Base-by-base conservation (phyloP, 2,797 vertebrate genomes). In the Chaetophractus vellerosus region DNA sequence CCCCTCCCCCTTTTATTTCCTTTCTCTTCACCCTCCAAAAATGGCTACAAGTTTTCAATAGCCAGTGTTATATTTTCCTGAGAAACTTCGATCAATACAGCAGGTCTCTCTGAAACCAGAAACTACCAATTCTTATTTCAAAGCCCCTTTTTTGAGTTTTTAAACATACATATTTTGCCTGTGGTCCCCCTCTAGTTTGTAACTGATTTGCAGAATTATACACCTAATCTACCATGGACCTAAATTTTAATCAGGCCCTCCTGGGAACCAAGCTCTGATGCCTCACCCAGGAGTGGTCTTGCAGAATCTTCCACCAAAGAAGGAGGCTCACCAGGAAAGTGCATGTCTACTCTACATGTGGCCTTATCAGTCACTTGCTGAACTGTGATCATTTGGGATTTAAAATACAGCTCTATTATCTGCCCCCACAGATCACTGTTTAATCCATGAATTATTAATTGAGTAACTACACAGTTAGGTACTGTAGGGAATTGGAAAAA, bases 391-490 rank as follows among this genome's bases (percentile, higher is more conserved):
- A 90, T n/a, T 82, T 88, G 57, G n/a, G 15, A 88, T 84, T 95
- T 95, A 82, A 96, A 95, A 82, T 36, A 84, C 24, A 80, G 90
- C 18, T 52, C 41, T 2, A 59, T 31, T 7, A 36, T 74, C 33
- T 15, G 10, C 88, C 57, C n/a, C 33, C 36, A 16, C 90, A 94
- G 72, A 79, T 93, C 78, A 74, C 33, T 57, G 74, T 71, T 88
- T 85, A 94, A 81, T 55, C 74, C 15, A 79, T 93, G 64, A 90
- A 79, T 96, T 95, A 96, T 81, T 91, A 82, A 82, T 88, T 90
- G 24, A 91, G 33, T 16, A 94, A 88, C 33, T 76, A 26, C 18
- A 50, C 31, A 84, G 26, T 33, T 91, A 90, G 57, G 28, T 64
- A 26, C 41, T 93, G 24, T 36, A 61, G 63, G 69, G 18, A 88